These are phyloP conservation scores for Atethmia centrago DNA, from an alignment of 2,888 invertebrate species.

Conservation along the genomic window DNA sequence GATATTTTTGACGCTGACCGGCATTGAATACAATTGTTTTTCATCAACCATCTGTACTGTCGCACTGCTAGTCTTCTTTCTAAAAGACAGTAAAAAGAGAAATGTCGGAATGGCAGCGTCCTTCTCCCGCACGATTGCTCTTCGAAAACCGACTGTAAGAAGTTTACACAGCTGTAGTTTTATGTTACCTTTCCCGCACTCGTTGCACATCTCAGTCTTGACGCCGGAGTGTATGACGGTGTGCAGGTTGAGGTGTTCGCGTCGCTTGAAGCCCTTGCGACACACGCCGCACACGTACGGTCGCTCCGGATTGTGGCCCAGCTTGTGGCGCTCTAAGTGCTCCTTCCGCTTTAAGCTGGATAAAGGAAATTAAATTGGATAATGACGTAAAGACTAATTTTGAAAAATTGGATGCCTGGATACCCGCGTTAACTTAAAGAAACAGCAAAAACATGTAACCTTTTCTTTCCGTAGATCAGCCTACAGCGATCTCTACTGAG, in stretches of 20 bases:
- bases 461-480: too few species aligned
- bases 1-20: too few species aligned
- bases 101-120: too few species aligned
- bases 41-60: not conserved
- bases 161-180: not conserved
- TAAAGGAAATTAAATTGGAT: not conserved
- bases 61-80: not conserved
- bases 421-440: too few species aligned
- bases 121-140: not conserved
- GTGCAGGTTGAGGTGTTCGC: conserved; percentile 95
- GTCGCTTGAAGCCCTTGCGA: conserved; percentile 94
- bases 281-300: conserved; percentile 95
- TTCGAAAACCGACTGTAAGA: not conserved
- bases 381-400: not conserved
- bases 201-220: conserved; percentile 94
- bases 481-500: too few species aligned
- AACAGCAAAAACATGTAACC: too few species aligned
- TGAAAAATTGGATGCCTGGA: too few species aligned
- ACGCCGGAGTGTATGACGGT: conserved; percentile 96
- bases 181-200: conserved; percentile 92
- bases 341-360: conserved; percentile 93
- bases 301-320: conserved; percentile 95
- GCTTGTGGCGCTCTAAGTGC: conserved; percentile 94
- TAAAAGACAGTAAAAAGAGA: too few species aligned
- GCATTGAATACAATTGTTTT: not conserved